Evolutionary conservation across 2,888 invertebrate species (phyloP).

Genomic region (Tetragnatha montana): DNA sequence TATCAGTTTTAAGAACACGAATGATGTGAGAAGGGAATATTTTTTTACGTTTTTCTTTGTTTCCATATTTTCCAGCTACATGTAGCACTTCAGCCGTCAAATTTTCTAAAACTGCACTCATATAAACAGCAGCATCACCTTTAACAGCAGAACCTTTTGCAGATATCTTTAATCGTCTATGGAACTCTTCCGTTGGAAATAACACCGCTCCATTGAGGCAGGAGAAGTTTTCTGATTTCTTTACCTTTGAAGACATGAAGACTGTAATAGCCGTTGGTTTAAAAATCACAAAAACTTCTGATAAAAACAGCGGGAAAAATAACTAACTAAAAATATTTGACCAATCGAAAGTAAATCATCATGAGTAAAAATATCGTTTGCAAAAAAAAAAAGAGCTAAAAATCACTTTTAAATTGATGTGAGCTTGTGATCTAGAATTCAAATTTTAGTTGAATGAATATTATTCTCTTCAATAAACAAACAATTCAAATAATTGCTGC

Average conservation of each 20-base stretch:
- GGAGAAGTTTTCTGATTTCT: not conserved
- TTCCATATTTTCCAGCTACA: not conserved
- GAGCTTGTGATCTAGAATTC: too few relatives aligned
- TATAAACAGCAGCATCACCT: not conserved
- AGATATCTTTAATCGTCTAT: not conserved
- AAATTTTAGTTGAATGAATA: too few relatives aligned
- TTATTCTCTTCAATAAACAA: too few relatives aligned
- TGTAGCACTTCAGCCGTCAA: not conserved
- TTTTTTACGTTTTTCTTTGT: not conserved
- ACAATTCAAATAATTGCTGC: too few relatives aligned
- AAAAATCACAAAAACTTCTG: too few relatives aligned
- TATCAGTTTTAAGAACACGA: not conserved
- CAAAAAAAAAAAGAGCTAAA: too few relatives aligned
- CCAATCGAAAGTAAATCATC: too few relatives aligned
- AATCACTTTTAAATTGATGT: too few relatives aligned
- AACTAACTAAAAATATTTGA: too few relatives aligned
- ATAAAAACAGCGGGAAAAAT: too few relatives aligned
- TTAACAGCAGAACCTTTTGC: not conserved
- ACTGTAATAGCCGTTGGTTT: too few relatives aligned
- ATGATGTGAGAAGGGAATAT: not conserved
- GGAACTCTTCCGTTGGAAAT: not conserved
- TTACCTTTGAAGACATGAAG: not conserved
- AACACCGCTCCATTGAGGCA: not conserved
- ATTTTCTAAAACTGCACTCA: conserved; percentile 13
- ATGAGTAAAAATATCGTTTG: too few relatives aligned